Evolutionary conservation across 2,888 invertebrate species (phyloP), one percentile per base, ranked within the genome.

Genomic region (Drosophila neutralis): DNA sequence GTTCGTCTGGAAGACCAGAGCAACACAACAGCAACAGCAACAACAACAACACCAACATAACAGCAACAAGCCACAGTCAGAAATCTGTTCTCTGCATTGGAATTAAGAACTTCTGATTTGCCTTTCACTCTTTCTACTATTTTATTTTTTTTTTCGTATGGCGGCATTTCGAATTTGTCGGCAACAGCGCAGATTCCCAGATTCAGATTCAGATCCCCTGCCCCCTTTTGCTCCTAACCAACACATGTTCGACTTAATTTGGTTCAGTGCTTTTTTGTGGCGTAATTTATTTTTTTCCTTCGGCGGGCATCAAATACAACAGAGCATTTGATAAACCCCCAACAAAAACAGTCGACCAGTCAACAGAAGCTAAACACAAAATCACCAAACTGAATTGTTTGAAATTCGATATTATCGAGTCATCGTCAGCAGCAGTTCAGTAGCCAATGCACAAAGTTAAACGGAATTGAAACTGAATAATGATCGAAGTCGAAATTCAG

Each of bases 1-100:
- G 91, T 87, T 92, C 92, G 91, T 91, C 91, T 91, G 91, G 89
- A 91, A 91, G 88, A 90, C 88, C 80, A 76, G 76, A 78, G 65
- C 69, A 75, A 53, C 65, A 56, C 69, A 63, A n/a, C 62, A 40
- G 45, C 83, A 67, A 33, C 62, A 67, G 62, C 61, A 53, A 62
- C 82, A 76, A 48, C 57, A 62, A 49, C 59, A 49, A 35, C 11
- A 21, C 11, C 15, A 51, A 29, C 62, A 35, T 21, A 21, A 21
- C 15, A 51, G 24, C 62, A 51, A 57, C 59, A 61, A 42, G 45
- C 48, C 51, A 36, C 33, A 66, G 24, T 71, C 57, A n/a, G 36
- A 68, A 58, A 38, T 65, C 57, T 63, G 56, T 71, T 65, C 36
- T 42, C 48, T 75, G 76, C 67, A 52, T 51, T 70, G 67, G 83